Conservation (phyloP, 2,888 invertebrate species). For the Hanleya hanleyi region DNA sequence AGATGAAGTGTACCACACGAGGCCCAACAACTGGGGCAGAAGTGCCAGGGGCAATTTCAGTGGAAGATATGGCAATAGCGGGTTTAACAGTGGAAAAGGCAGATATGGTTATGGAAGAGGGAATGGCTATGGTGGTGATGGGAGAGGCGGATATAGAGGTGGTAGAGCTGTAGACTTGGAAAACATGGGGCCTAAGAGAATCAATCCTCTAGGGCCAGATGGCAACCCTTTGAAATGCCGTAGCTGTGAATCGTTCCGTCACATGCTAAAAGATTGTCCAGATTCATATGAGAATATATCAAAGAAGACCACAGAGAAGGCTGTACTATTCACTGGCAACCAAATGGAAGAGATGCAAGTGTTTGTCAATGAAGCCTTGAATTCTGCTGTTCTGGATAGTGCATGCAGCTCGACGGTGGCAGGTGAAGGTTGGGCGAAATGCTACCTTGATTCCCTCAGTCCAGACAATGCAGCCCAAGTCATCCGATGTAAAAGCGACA, state of each 20-base stretch:
- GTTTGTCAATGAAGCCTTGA: constrained; percentile 7
- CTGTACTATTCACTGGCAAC: background rate
- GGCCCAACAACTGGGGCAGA: too few species aligned
- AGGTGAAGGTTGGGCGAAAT: constrained; percentile 4
- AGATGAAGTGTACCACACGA: too few species aligned
- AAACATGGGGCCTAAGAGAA: constrained; percentile 15
- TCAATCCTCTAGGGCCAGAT: constrained; percentile 12
- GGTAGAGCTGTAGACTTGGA: too few species aligned
- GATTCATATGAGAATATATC: background rate
- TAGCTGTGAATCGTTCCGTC: constrained; percentile 5
- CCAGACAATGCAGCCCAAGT: background rate
- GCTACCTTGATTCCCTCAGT: background rate
- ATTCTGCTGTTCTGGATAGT: constrained; percentile 9
- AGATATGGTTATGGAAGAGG: too few species aligned
- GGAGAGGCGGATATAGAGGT: too few species aligned
- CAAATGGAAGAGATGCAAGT: background rate
- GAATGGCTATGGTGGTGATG: too few species aligned
- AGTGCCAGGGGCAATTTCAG: too few species aligned
- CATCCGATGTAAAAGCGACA: background rate
- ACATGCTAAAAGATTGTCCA: background rate
- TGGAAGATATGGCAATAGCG: too few species aligned
- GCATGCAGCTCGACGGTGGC: constrained; percentile 10
- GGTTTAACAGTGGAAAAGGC: too few species aligned
- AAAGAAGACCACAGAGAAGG: background rate
- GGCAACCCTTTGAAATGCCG: background rate